Base-by-base conservation (phyloP, 2,797 vertebrate species). In the Poeciliopsis paucimaculata region DNA sequence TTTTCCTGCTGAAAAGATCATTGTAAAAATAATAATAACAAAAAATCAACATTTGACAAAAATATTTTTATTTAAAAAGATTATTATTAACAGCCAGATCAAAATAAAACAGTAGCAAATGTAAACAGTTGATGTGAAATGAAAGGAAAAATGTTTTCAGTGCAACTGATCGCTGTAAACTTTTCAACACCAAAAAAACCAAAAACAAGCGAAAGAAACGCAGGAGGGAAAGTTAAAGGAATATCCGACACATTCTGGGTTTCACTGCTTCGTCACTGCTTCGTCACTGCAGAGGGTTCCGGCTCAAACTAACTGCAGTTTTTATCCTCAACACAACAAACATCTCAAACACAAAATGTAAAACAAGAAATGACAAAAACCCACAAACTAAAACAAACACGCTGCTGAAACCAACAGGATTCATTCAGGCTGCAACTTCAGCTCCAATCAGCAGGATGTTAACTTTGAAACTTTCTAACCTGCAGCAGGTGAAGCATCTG, bases 1-100 rank as follows among this genome's bases (percentile, higher is more conserved):
- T 9, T 60, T 60, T 15, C 1, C 5, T 55, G 51, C 9, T n/a
- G 51, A 55, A 55, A 55, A n/a, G 10, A 2, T 55, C n/a, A n/a
- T n/a, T n/a, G 51, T 53, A 26, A 26, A 26, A 53, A 53, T 53
- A 53, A 26, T 1, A 53, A 9, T 26, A 26, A 45, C 0, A 18
- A 51, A 23, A 93, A 94, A 93, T 94, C 84, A 87, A 45, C 91
- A 90, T 47, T 76, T 87, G 93, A 94, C 95, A 96, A 95, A 96
- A 96, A 96, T 89, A 96, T 96, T 93, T 97, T 97, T 97, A 97
- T 97, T 97, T 96, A 96, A 96, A 96, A 95, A 96, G 95, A 95
- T 36, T 95, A 94, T 86, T 77, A 92, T 94, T 95, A 96, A 95
- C 96, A 96, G 96, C 96, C 93, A 95, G 94, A 47, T 88, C 46